Evolutionary conservation across 2,888 invertebrate species (phyloP), one percentile per base, ranked within the genome.

Genomic region (Hoplodrina blanda): DNA sequence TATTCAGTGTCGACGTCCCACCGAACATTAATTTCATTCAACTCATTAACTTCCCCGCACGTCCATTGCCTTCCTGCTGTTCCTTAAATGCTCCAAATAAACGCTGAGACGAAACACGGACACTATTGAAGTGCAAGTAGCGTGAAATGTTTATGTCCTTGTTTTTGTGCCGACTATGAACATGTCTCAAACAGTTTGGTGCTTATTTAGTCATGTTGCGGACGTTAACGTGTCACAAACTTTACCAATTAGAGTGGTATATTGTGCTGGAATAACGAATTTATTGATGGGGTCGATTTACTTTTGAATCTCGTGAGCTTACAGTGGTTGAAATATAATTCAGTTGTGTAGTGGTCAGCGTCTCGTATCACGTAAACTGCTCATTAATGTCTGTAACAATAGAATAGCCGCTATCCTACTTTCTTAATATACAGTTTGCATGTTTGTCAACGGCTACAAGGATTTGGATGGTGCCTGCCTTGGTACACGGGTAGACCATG

Each of bases 21-120:
- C 67, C 37, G 52, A 46, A 55, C 79, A 83, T 84, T 81, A 67
- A 79, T 79, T 64, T 85, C 73, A 81, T 84, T 79, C 81, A 84
- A 83, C 57, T 83, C 81, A 85, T 84, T 83, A 75, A 76, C 55
- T 78, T 72, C 59, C 62, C 66, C 72, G 69, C 68, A 70, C 56
- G 59, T 57, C 67, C 56, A 79, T 76, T 74, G 66, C 46, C 69
- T 84, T 78, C 80, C 82, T 76, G 82, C 76, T 71, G 73, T 63
- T 71, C 64, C 70, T 61, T 70, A 59, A 78, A 69, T 55, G 79
- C 66, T 73, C 53, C 57, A 72, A 62, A 59, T 65, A 54, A 56
- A 68, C 46, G 52, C 52, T 46, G 37, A 64, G 53, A 66, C 25
- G 60, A 41, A 55, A 67, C 55, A 17, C 62, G 52, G 56, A 53